A percentile compares a stretch with the other conserved stretches of the same genome.
Evolutionary conservation across 2,797 vertebrate genomes (phyloP).

Genomic region (Cirrhinus molitorella): DNA sequence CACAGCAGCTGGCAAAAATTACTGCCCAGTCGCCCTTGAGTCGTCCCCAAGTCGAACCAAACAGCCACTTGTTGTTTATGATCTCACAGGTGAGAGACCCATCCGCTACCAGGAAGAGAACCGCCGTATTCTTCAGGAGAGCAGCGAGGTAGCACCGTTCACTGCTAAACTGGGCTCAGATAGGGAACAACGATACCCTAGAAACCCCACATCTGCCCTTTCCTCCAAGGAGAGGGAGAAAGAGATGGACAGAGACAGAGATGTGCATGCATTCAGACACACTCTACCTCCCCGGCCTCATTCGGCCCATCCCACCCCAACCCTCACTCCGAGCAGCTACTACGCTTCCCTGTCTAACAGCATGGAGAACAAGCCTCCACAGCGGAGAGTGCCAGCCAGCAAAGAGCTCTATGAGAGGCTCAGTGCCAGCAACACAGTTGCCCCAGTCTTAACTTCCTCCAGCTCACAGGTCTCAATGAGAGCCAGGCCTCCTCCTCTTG

Average conservation of each 20-base stretch:
- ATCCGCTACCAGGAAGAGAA: conserved; percentile 90
- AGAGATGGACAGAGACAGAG: conserved; percentile 49
- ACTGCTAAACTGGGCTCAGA: conserved; percentile 90
- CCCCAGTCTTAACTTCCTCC: conserved; percentile 76
- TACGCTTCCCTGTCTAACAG: conserved; percentile 94
- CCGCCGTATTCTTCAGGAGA: conserved; percentile 93
- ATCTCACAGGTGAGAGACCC: conserved; percentile 49
- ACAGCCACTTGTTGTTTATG: conserved; percentile 84
- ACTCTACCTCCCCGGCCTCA: conserved; percentile 54
- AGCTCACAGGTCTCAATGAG: conserved; percentile 72
- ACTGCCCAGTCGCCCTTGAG: conserved; percentile 74
- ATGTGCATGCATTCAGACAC: conserved; percentile 54
- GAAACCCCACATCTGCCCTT: conserved; percentile 77
- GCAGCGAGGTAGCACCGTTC: conserved; percentile 94
- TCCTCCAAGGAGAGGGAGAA: conserved; percentile 66
- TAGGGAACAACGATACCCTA: conserved; percentile 80
- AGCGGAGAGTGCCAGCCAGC: conserved; percentile 82
- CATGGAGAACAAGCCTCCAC: conserved; percentile 93
- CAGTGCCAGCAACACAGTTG: conserved; percentile 54
- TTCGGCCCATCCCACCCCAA: conserved; percentile 69
- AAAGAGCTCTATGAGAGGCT: conserved; percentile 90
- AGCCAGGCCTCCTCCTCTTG: conserved; percentile 93
- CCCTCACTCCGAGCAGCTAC: conserved; percentile 91
- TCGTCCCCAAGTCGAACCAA: conserved; percentile 67
- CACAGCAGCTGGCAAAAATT: conserved; percentile 52